Evolutionary conservation across 2,113 vertebrate species (phyloP), one percentile per base, ranked within the genome.

Genomic region (Podiceps cristatus): DNA sequence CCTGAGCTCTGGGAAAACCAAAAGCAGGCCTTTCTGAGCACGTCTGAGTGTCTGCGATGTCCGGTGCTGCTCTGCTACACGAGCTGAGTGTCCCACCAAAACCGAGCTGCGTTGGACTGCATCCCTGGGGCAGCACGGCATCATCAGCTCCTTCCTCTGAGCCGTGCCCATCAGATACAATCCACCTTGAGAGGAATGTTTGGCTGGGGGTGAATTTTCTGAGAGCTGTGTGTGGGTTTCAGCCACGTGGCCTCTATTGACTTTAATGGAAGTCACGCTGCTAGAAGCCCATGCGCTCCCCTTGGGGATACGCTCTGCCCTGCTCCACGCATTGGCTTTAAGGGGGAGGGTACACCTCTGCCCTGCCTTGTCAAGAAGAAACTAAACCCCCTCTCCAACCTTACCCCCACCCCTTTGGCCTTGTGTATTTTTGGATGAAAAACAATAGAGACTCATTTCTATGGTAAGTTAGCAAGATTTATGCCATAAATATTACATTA

Each of bases 401-500:
- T 77, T 71, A 69, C 53, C 67, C 45, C 62, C 50, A 79, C 55
- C 44, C 72, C 76, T 79, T 81, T 95, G 83, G 79, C 94, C 92
- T 92, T 85, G 78, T 78, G 81, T 97, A n/a, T 91, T 94, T 88
- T 73, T 56, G 83, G 42, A 56, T 93, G 68, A 87, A 78, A 90
- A 92, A 93, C 93, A 95, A 96, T 91, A 78, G 88, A 73, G 75
- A 50, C 66, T 95, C 94, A 95, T 96, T 97, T 96, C 93, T 95
- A 78, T 90, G 79, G 82, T 45, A 97, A 62, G 75, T 96, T 91
- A 92, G 87, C 78, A 53, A 72, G 79, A 95, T 91, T 96, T 88
- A 68, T 63, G 52, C 94, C 91, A 96, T 96, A 96, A 98, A 91
- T 82, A 96, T 83, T 94, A 18, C 72, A 83, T 93, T 88, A 91